A percentile compares a stretch with the other conserved stretches of the same genome.
These are phyloP conservation scores for Coreius guichenoti DNA, from an alignment of 2,797 vertebrate genomes.

Conservation along the genomic window DNA sequence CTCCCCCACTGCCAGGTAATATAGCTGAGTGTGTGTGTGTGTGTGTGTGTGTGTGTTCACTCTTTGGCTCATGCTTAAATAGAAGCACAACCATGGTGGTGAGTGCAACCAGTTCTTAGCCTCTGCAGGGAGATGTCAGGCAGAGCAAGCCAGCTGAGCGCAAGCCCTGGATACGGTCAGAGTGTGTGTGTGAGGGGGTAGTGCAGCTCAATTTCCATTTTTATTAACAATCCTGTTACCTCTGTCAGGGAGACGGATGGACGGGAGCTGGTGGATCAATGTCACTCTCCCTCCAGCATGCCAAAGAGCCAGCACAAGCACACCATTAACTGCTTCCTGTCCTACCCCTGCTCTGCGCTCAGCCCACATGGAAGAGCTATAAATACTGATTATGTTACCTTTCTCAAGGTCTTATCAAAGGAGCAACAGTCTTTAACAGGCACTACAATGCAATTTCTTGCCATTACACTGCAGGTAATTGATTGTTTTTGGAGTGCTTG, in stretches of 20 bases:
- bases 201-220: conserved; percentile 82
- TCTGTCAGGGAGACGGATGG: conserved; percentile 79
- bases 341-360: conserved; percentile 44
- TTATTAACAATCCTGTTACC: conserved; percentile 82
- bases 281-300: conserved; percentile 75
- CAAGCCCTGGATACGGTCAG: conserved; percentile 52
- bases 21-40: conserved; percentile 51
- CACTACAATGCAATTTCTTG: conserved; percentile 38
- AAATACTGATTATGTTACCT: conserved; percentile 53
- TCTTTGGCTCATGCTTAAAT: conserved; percentile 26
- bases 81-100: conserved; percentile 40
- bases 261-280: conserved; percentile 77
- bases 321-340: conserved; percentile 65
- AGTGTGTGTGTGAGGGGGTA: conserved; percentile 44
- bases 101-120: conserved; percentile 37
- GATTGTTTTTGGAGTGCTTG: conserved; percentile 23
- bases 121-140: conserved; percentile 51
- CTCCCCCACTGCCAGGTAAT: conserved; percentile 50
- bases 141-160: conserved; percentile 46
- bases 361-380: conserved; percentile 51
- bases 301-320: conserved; percentile 68
- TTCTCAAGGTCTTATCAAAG: conserved; percentile 54
- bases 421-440: conserved; percentile 49
- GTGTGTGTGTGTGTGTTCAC: conserved; percentile 40
- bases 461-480: conserved; percentile 38